Base-by-base conservation (phyloP, 1,140 invertebrate species). In the Bombus pascuorum region DNA sequence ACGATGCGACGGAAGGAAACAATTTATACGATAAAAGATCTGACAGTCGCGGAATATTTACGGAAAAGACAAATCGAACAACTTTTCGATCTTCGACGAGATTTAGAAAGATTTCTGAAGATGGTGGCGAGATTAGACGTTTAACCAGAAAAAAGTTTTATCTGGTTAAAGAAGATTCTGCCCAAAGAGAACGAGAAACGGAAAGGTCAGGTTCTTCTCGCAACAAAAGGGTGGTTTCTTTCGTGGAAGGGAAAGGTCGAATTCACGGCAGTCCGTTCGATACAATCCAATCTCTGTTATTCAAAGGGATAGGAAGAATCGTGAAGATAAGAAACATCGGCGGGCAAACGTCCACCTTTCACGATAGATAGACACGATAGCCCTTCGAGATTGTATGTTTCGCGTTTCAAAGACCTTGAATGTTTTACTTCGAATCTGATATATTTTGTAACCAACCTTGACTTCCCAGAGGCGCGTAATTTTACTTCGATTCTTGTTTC, bases 251-350 rank as follows among this genome's bases (percentile, higher is more conserved):
- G 75, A 53, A 84, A 84, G 82, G 82, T 84, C 66, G 82, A 84
- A 84, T 79, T 84, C 44, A 79, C 76, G 66, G 76, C 76, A 84
- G 65, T 79, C 13, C 47, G 82, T 71, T 84, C 82, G 76, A 84
- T 84, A 79, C 57, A 71, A 84, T 84, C 47, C 75, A 70, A 77
- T 78, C 65, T 70, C n/a, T 32, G n/a, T 82, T 57, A 59, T 70
- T 70, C 42, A 22, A 12, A 71, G 39, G 66, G 42, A 68, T 22
- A 66, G 47, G 47, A 82, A 37, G 73, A 83, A 39, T 53, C 28
- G 3, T 10, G 28, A 4, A 66, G 59, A 83, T 83, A 83, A 83
- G 73, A 22, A 76, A 73, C 72, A 53, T 76, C n/a, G 32, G 37
- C 28, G 59, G 72, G 57, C 25, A 65, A 75, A 75, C 57, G 81